phyloP scores from a whole-genome alignment of 2,113 vertebrate genomes.

The Trematomus loennbergii region DNA sequence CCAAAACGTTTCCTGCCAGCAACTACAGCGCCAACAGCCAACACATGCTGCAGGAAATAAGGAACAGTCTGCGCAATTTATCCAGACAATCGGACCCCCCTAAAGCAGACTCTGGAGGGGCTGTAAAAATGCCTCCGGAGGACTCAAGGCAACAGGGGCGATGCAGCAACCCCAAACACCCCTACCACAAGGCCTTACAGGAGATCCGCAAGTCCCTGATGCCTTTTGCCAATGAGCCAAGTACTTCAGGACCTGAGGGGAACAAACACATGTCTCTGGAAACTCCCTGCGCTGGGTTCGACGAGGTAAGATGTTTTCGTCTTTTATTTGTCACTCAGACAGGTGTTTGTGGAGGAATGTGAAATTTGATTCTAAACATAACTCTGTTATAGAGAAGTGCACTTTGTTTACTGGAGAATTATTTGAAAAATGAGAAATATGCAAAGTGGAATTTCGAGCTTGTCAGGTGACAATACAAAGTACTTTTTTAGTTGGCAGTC shows the following conservation, averaged over 20 bases:
- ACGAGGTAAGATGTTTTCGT: slow-evolving; percentile 87
- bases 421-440: slow-evolving; percentile 73
- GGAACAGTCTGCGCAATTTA: slow-evolving; percentile 95
- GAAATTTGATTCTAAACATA: slow-evolving; percentile 44
- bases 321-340: background rate
- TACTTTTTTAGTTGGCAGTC: slow-evolving; percentile 27
- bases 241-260: slow-evolving; percentile 84
- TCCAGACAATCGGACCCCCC: slow-evolving; percentile 91
- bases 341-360: slow-evolving; percentile 19
- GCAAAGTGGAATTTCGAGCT: slow-evolving; percentile 75
- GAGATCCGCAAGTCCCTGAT: slow-evolving; percentile 95
- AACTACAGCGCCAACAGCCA: slow-evolving; percentile 95
- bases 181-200: slow-evolving; percentile 93
- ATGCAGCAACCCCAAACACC: slow-evolving; percentile 89
- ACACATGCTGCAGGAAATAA: slow-evolving; percentile 98
- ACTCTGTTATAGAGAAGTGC: slow-evolving; percentile 24
- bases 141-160: slow-evolving; percentile 91
- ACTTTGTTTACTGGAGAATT: slow-evolving; percentile 38
- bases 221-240: slow-evolving; percentile 92
- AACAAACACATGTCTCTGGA: slow-evolving; percentile 92
- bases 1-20: slow-evolving; percentile 98
- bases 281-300: slow-evolving; percentile 89
- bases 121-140: slow-evolving; percentile 87
- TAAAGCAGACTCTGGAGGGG: slow-evolving; percentile 84
- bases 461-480: slow-evolving; percentile 41